These are phyloP conservation scores for Centrocercus urophasianus DNA, from an alignment of 2,113 vertebrate genomes.

Conservation along the genomic window DNA sequence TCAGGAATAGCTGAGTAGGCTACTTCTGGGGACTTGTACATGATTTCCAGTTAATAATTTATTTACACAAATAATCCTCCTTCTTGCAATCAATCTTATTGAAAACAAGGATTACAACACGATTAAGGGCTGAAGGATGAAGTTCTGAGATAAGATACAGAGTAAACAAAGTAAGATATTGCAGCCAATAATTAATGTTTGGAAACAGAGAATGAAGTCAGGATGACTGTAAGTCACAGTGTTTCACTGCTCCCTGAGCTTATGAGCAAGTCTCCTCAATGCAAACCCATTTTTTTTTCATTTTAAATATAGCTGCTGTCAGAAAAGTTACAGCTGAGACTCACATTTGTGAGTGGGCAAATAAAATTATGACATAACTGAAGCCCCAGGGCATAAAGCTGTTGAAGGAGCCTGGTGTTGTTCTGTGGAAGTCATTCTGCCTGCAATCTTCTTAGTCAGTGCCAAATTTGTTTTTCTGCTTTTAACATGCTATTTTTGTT, in stretches of 20 bases:
- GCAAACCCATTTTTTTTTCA: neutral
- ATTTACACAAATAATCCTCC: neutral
- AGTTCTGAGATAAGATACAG: neutral
- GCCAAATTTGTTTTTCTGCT: neutral
- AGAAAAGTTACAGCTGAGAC: neutral
- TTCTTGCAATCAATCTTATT: neutral
- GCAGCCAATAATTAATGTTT: neutral
- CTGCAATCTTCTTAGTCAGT: neutral
- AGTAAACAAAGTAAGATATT: neutral
- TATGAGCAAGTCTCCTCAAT: neutral
- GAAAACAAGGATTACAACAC: neutral
- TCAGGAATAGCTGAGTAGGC: neutral
- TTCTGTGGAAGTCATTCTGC: neutral
- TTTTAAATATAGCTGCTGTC: neutral
- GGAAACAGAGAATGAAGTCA: neutral
- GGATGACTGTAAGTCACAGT: neutral
- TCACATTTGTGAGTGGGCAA: neutral
- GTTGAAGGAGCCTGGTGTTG: neutral
- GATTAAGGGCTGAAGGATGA: neutral
- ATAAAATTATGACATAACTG: neutral
- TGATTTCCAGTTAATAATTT: neutral
- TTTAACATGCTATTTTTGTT: neutral
- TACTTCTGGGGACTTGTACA: neutral
- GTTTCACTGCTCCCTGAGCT: neutral
- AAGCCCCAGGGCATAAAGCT: neutral